A percentile compares a stretch with the other conserved stretches of the same genome.
These are phyloP conservation scores for Orchesellides sinensis DNA, from an alignment of 2,888 invertebrate species.

Conservation along the genomic window DNA sequence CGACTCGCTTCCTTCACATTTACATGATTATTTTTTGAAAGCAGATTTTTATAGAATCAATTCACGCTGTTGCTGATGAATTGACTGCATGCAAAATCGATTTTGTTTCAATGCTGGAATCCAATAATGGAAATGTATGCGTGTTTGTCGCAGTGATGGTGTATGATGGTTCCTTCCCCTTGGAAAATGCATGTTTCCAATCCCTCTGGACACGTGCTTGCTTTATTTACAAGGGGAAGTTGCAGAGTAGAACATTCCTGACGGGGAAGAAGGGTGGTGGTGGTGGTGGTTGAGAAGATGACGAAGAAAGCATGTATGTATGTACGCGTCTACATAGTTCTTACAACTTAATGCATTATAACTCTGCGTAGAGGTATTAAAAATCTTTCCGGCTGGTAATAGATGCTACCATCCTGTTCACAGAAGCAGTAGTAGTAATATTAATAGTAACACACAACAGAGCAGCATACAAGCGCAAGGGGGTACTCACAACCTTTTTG, in stretches of 20 bases:
- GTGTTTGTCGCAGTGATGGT: conserved; percentile 18
- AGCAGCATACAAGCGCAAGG: too few relatives aligned
- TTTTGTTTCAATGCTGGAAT: conserved; percentile 40
- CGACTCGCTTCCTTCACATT: neutral
- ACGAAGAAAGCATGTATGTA: neutral
- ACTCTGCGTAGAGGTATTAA: too few relatives aligned
- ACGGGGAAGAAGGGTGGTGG: conserved; percentile 59
- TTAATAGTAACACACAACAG: too few relatives aligned
- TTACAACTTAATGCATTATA: neutral
- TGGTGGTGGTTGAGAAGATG: conserved; percentile 13
- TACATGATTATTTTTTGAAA: neutral
- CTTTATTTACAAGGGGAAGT: conserved; percentile 2
- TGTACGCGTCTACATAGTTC: neutral
- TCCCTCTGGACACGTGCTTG: conserved; percentile 59
- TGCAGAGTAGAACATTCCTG: conserved; percentile 7
- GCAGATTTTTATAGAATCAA: conserved; percentile 11
- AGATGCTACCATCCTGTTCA: neutral
- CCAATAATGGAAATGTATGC: conserved; percentile 38
- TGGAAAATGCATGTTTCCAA: conserved; percentile 45
- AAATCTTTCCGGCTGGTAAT: too few relatives aligned
- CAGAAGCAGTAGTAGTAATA: too few relatives aligned
- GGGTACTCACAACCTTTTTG: too few relatives aligned
- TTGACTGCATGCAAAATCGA: conserved; percentile 62
- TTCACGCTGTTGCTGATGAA: conserved; percentile 47
- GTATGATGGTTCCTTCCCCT: conserved; percentile 42